Evolutionary conservation across 2,888 invertebrate species (phyloP).

Genomic region (Eumerus sabulonum): DNA sequence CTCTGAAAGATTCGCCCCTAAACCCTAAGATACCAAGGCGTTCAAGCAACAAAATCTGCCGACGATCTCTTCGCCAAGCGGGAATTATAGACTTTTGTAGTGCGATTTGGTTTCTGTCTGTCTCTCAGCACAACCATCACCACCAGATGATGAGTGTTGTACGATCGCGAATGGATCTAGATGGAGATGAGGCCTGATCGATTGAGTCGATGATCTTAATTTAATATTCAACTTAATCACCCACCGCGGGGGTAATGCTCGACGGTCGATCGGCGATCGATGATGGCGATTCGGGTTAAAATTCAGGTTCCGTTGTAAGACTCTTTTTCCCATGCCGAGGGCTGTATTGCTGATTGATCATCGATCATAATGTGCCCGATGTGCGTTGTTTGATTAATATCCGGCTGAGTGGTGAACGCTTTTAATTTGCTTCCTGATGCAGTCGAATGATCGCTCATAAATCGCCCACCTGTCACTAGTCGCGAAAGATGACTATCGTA

Average conservation of each 20-base stretch:
- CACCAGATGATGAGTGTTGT: conserved; percentile 63
- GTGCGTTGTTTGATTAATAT: no score
- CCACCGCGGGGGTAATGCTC: conserved; percentile 50
- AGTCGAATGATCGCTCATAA: no score
- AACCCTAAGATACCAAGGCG: conserved; percentile 35
- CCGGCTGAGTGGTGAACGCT: no score
- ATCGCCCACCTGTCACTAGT: no score
- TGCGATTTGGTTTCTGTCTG: conserved; percentile 61
- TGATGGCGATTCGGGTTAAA: no score
- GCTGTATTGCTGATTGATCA: not conserved
- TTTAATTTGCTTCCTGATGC: no score
- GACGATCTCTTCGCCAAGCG: conserved; percentile 37
- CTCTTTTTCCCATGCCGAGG: conserved; percentile 58
- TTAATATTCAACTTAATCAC: conserved; percentile 67
- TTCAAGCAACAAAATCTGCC: not conserved
- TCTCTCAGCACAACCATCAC: conserved; percentile 20
- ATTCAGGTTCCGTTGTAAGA: conserved; percentile 21
- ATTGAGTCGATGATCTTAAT: conserved; percentile 66
- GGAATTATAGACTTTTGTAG: conserved; percentile 62
- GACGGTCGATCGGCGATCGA: conserved; percentile 11
- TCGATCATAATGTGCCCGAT: no score
- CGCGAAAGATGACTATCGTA: not conserved
- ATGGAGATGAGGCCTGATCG: conserved; percentile 42
- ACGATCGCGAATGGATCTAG: conserved; percentile 36
- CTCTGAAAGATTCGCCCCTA: conserved; percentile 53